phyloP scores from a whole-genome alignment of 2,888 invertebrate species.

The Cataglyphis albicans region DNA sequence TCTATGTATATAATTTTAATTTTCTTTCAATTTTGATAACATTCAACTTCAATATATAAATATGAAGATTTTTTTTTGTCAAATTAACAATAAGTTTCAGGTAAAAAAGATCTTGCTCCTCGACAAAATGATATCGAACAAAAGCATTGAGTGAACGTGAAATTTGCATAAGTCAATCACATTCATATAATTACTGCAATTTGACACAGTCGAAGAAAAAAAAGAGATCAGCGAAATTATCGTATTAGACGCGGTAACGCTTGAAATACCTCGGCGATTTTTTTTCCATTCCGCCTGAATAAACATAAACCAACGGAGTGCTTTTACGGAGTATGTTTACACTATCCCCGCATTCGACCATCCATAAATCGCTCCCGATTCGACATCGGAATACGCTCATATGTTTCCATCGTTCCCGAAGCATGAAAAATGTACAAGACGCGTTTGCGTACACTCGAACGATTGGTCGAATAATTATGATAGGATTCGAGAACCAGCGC shows the following conservation, averaged over 20 bases:
- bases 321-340: slow-evolving; percentile 60
- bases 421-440: not conserved
- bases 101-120: not conserved
- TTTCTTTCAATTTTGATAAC: not conserved
- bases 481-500: slow-evolving; percentile 75
- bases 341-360: slow-evolving; percentile 62
- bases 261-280: slow-evolving; percentile 1
- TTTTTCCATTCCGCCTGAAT: slow-evolving; percentile 48
- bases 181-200: not conserved
- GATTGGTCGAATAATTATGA: slow-evolving; percentile 80
- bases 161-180: slow-evolving; percentile 47
- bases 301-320: slow-evolving; percentile 44
- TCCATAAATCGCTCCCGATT: slow-evolving; percentile 69
- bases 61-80: not conserved
- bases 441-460: slow-evolving; percentile 48
- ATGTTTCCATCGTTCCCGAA: not conserved
- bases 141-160: not conserved
- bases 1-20: not conserved
- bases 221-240: slow-evolving; percentile 35
- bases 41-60: not conserved
- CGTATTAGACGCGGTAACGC: slow-evolving; percentile 38
- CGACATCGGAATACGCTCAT: slow-evolving; percentile 45
- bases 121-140: slow-evolving; percentile 4
- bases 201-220: slow-evolving; percentile 6
- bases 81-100: not conserved